A percentile compares a stretch with the other conserved stretches of the same genome.
phyloP scores from a whole-genome alignment of 2,797 vertebrate species.

The Gobionotothen gibberifrons region DNA sequence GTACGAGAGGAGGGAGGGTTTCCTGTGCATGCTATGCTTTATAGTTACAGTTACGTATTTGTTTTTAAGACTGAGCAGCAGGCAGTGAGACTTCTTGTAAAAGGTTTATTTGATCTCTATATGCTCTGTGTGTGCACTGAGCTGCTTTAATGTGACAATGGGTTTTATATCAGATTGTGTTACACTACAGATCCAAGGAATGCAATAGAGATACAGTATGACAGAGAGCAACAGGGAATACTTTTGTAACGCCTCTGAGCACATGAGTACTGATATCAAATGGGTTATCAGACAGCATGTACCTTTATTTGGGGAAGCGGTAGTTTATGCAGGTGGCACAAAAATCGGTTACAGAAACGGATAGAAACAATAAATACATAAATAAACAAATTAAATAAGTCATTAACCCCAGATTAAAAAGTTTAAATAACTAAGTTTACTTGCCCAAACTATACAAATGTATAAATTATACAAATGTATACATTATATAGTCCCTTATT shows the following conservation, averaged over 20 bases:
- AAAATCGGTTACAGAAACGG: neutral
- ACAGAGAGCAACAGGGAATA: slow-evolving; percentile 38
- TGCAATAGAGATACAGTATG: slow-evolving; percentile 32
- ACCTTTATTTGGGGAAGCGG: slow-evolving; percentile 25
- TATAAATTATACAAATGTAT: neutral
- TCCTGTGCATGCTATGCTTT: slow-evolving; percentile 12
- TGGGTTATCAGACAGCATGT: slow-evolving; percentile 49
- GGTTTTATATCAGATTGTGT: slow-evolving; percentile 52
- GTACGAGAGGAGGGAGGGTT: slow-evolving; percentile 13
- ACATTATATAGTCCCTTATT: neutral
- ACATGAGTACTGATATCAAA: slow-evolving; percentile 50
- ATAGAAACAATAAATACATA: too few species aligned
- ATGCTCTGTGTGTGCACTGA: slow-evolving; percentile 40
- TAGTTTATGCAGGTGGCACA: slow-evolving; percentile 10
- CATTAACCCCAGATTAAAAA: neutral
- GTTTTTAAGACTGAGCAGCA: slow-evolving; percentile 20
- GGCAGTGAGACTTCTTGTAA: slow-evolving; percentile 36
- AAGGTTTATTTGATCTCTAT: slow-evolving; percentile 29
- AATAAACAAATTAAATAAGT: too few species aligned
- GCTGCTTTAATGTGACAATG: slow-evolving; percentile 60
- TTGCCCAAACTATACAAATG: neutral
- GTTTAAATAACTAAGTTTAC: neutral
- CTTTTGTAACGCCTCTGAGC: slow-evolving; percentile 38
- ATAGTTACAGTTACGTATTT: slow-evolving; percentile 3
- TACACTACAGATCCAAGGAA: slow-evolving; percentile 40